A percentile compares a stretch with the other conserved stretches of the same genome.
These are phyloP conservation scores for Chionoecetes opilio DNA, from an alignment of 1,140 invertebrate species.

Conservation along the genomic window DNA sequence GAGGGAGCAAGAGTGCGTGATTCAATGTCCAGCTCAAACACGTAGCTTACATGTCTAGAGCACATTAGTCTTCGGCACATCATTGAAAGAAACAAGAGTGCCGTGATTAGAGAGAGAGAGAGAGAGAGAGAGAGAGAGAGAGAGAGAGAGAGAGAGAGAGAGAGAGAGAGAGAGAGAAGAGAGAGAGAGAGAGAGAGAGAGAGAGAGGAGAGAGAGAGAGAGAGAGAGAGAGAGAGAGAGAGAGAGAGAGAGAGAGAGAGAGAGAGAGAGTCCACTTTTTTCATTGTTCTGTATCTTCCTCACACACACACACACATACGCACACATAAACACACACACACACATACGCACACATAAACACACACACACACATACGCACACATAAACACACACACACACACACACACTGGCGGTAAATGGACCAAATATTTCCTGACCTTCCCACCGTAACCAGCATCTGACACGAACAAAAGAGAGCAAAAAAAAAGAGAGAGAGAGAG, in stretches of 20 bases:
- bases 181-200: too few species aligned
- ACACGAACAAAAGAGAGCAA: not conserved
- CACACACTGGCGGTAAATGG: too few species aligned
- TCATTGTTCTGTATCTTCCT: too few species aligned
- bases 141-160: slow-evolving; percentile 25
- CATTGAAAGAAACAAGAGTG: not conserved
- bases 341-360: too few species aligned
- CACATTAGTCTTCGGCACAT: too few species aligned
- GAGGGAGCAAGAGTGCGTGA: not conserved
- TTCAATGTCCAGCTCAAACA: too few species aligned
- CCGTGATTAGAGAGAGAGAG: not conserved
- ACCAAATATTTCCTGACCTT: too few species aligned
- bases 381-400: too few species aligned
- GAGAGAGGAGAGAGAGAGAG: not conserved
- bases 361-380: too few species aligned
- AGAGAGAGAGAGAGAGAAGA: not conserved
- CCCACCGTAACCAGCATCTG: not conserved
- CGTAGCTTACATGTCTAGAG: too few species aligned
- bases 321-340: too few species aligned
- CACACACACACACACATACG: too few species aligned
- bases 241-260: not conserved
- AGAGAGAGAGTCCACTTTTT: not conserved
- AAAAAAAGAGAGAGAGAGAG: not conserved
- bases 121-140: not conserved
- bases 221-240: not conserved